Percentiles rank a stretch among this genome's conserved stretches.
These are phyloP conservation scores for Torymus texanus DNA, from an alignment of 2,888 invertebrate genomes.

Conservation along the genomic window DNA sequence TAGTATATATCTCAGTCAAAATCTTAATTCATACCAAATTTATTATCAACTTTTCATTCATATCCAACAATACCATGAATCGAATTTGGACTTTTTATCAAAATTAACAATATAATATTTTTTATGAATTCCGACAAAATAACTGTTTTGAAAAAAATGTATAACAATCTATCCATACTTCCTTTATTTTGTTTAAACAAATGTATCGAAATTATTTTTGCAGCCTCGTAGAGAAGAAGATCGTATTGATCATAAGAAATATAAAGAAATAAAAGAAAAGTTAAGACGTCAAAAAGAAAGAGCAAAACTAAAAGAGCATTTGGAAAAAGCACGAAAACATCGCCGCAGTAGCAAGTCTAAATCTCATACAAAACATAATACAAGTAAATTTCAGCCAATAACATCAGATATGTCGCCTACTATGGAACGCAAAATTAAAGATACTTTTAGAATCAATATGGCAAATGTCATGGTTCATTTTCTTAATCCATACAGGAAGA, in stretches of 20 bases:
- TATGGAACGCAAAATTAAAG: slow-evolving; percentile 85
- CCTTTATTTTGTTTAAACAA: not conserved
- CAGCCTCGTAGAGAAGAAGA: slow-evolving; percentile 90
- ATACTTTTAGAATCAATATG: slow-evolving; percentile 88
- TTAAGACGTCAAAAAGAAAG: slow-evolving; percentile 82
- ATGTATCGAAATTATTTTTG: slow-evolving; percentile 56
- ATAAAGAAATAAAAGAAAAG: slow-evolving; percentile 88
- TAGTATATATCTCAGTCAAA: slow-evolving; percentile 69
- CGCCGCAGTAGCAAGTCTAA: slow-evolving; percentile 71
- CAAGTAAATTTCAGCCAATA: slow-evolving; percentile 70
- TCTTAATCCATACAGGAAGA: slow-evolving; percentile 91
- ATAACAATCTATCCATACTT: slow-evolving; percentile 5
- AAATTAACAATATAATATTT: not conserved
- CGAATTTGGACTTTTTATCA: not conserved
- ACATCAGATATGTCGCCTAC: slow-evolving; percentile 77
- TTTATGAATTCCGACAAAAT: too few relatives aligned
- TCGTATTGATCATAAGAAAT: slow-evolving; percentile 83
- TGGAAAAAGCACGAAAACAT: slow-evolving; percentile 75
- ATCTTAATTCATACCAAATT: too few relatives aligned
- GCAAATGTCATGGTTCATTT: slow-evolving; percentile 89
- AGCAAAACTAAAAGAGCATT: slow-evolving; percentile 76
- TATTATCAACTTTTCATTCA: too few relatives aligned
- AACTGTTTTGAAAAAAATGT: too few relatives aligned
- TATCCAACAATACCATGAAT: too few relatives aligned
- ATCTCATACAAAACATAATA: slow-evolving; percentile 67